Base-by-base conservation (phyloP, 2,888 invertebrate species). In the Crossocerus cetratus region DNA sequence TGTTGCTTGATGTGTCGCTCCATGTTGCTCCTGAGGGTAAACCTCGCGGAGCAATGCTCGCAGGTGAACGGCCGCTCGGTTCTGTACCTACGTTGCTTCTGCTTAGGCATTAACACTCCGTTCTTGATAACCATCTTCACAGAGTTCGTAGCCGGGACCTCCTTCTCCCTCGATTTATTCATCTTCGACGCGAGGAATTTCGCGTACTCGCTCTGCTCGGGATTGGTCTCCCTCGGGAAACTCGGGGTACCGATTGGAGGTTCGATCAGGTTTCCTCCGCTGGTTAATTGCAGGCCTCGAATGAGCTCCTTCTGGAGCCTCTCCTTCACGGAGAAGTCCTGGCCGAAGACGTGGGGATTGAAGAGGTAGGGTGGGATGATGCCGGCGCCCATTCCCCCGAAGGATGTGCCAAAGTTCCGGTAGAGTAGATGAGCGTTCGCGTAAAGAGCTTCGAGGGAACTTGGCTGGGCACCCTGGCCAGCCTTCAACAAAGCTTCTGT, bases 1-100 rank as follows among this genome's bases (percentile, higher is more conserved):
- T 98, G 97, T 84, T 97, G 97, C 87, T 98, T 98, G 2, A 98
- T 96, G 84, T 98, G 98, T 0, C 97, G 93, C 89, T 98, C 98
- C 97, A 98, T 98, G 84, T 98, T 98, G 11, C 97, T 97, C n/a
- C 97, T 93, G 13, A 98, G 91, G 0, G 98, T 98, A 86, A 98
- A 98, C 64, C 96, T 92, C 0, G 97, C 97, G 0, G 96, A 95
- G 90, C 98, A 98, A 86, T 97, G 96, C 69, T 96, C 96, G 89
- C 98, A 98, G 0, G 95, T 95, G 90, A 97, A 98, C 0, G 97
- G 97, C 23, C 97, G 92, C 88, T 98, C 97, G 21, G 97, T 97
- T 72, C 97, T 92, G 87, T 97, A 97, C 54, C 97, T 93, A 61
- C 97, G 91, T 89, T 97, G 97, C 85, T 97, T 97, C 86, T 97